Evolutionary conservation across 2,797 vertebrate species (phyloP).

Genomic region (Ceyx erithaca): DNA sequence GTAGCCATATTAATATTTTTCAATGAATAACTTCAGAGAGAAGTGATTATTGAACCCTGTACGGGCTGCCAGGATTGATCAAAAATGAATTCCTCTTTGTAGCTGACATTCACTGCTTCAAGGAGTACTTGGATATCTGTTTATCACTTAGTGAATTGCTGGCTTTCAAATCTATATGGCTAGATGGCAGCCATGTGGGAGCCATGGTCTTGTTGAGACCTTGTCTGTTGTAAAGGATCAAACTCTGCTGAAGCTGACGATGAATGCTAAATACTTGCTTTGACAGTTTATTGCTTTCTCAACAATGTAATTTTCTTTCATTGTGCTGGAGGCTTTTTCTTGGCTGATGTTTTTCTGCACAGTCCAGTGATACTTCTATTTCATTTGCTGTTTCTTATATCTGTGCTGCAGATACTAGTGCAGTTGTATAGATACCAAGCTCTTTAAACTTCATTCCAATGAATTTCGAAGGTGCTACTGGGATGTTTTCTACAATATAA

Average conservation of each 20-base stretch:
- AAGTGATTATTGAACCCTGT: background rate
- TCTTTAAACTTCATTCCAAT: background rate
- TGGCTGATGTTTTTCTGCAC: background rate
- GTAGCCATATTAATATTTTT: background rate
- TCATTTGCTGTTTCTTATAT: background rate
- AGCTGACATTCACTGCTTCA: background rate
- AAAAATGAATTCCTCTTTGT: background rate
- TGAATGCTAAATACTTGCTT: background rate
- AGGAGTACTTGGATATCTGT: background rate
- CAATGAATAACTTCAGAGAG: background rate
- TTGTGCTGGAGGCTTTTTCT: conserved; percentile 24
- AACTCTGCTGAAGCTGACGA: background rate
- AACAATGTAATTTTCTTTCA: background rate
- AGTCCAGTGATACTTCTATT: background rate
- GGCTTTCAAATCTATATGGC: background rate
- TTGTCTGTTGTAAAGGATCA: background rate
- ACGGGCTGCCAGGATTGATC: background rate
- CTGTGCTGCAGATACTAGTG: background rate
- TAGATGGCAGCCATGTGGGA: background rate
- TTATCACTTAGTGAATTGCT: background rate
- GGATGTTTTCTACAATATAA: background rate
- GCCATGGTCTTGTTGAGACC: rapidly evolving
- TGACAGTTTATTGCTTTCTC: background rate
- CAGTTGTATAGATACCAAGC: background rate
- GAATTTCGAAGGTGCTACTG: background rate